Evolutionary conservation across 2,888 invertebrate species (phyloP).

Genomic region (Siphlonurus alternatus): DNA sequence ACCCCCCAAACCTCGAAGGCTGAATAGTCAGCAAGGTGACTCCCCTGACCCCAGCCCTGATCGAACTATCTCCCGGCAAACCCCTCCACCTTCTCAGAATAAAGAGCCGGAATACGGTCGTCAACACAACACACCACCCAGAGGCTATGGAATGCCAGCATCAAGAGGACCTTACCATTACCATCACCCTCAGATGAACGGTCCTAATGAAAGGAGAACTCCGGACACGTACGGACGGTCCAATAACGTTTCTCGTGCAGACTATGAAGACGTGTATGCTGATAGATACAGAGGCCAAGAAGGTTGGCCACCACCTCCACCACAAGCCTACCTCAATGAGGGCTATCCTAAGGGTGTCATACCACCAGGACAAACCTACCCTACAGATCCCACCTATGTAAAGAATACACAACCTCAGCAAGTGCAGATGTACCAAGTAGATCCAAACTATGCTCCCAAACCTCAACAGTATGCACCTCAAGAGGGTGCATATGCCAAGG

Average conservation of each 20-base stretch:
- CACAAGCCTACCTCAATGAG: background rate
- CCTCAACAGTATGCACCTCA: background rate
- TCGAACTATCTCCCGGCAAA: slow-evolving; percentile 14
- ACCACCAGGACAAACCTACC: background rate
- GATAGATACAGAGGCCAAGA: slow-evolving; percentile 19
- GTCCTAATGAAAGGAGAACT: slow-evolving; percentile 47
- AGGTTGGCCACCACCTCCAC: background rate
- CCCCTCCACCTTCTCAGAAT: slow-evolving; percentile 18
- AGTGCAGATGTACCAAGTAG: background rate
- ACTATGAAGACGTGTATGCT: slow-evolving; percentile 61
- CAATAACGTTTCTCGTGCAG: slow-evolving; percentile 32
- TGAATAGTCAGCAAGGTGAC: slow-evolving; percentile 39
- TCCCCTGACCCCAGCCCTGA: slow-evolving; percentile 45
- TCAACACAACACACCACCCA: slow-evolving; percentile 19
- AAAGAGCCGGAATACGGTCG: slow-evolving; percentile 24
- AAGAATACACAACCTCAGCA: background rate
- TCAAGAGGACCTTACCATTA: background rate
- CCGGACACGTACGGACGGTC: slow-evolving; percentile 69
- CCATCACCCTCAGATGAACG: slow-evolving; percentile 1
- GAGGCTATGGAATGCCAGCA: slow-evolving; percentile 2
- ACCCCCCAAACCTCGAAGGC: slow-evolving; percentile 69
- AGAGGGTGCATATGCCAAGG: background rate
- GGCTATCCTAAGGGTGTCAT: background rate
- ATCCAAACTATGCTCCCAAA: background rate
- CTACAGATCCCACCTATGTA: background rate